Base-by-base conservation (phyloP, 2,113 vertebrate genomes). In the Istiophorus platypterus region DNA sequence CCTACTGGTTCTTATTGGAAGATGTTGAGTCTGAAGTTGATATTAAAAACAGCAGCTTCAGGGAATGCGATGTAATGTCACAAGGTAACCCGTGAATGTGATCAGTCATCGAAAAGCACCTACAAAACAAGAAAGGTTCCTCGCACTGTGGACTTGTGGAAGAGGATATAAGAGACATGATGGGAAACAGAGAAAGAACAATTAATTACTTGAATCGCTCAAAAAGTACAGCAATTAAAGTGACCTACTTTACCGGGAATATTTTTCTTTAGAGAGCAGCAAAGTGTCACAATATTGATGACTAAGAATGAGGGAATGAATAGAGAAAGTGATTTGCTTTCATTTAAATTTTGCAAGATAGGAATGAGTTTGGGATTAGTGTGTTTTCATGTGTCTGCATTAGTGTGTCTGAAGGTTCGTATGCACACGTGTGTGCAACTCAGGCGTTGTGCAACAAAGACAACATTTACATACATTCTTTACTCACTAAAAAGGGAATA, bases 381-480 rank as follows among this genome's bases (percentile, higher is more conserved):
- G 59, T 47, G 26, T 13, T 12, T 62, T 8, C 63, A 17, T 63
- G 39, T 58, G 51, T n/a, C 4, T 52, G 51, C 15, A 14, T n/a
- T 13, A 64, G 12, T 63, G 29, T 64, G 39, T 72, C 5, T 54
- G 37, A 29, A 27, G 22, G 7, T 67, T 49, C 26, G 47, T 73
- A 22, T 31, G 27, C 0, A n/a, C 24, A 18, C 61, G 42, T 24
- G 22, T 67, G 42, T 24, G 24, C 24, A 22, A 4, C 29, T 72
- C 39, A 6, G 22, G 22, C 52, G 45, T 31, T 52, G 10, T 62
- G 71, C 49, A 51, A 57, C 63, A 65, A 69, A 52, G 73, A 34
- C 13, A 2, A 27, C 71, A 83, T 80, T 85, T 64, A 63, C 78
- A 81, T 81, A 42, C 73, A 29, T 37, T 67, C 29, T 68, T 59